A percentile compares a stretch with the other conserved stretches of the same genome.
phyloP scores from a whole-genome alignment of 2,797 vertebrate species.

The Hoplostethus atlanticus region DNA sequence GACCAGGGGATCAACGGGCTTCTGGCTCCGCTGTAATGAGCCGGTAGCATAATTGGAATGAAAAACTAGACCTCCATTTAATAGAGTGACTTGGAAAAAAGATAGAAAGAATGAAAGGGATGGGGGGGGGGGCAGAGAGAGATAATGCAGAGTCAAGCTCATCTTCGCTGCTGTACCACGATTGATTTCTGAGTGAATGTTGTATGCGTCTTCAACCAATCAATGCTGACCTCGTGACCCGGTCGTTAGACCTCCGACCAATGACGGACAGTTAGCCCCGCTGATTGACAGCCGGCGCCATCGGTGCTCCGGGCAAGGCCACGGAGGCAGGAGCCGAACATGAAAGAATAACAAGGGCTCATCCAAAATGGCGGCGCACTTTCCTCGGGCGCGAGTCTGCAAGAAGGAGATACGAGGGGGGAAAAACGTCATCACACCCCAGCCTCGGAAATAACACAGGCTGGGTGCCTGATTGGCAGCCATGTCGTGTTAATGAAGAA shows the following conservation, averaged over 20 bases:
- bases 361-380: constrained; percentile 53
- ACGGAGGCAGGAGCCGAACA: constrained; percentile 58
- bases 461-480: constrained; percentile 76
- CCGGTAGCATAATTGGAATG: constrained; percentile 80
- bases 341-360: constrained; percentile 63
- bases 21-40: constrained; percentile 75
- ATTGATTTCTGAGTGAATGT: constrained; percentile 26
- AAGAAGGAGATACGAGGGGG: constrained; percentile 70
- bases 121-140: constrained; percentile 31
- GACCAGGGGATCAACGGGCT: constrained; percentile 68
- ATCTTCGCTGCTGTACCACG: constrained; percentile 12
- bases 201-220: constrained; percentile 45
- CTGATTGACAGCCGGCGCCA: constrained; percentile 51
- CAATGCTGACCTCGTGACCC: constrained; percentile 25
- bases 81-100: constrained; percentile 68
- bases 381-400: constrained; percentile 65
- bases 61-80: constrained; percentile 73
- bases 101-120: constrained; percentile 44
- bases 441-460: constrained; percentile 74
- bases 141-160: constrained; percentile 44
- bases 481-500: constrained; percentile 76
- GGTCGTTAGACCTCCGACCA: constrained; percentile 32
- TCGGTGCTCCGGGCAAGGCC: constrained; percentile 38
- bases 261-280: constrained; percentile 17
- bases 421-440: constrained; percentile 63